phyloP scores from a whole-genome alignment of 2,797 vertebrate genomes.

The Selene dorsalis region DNA sequence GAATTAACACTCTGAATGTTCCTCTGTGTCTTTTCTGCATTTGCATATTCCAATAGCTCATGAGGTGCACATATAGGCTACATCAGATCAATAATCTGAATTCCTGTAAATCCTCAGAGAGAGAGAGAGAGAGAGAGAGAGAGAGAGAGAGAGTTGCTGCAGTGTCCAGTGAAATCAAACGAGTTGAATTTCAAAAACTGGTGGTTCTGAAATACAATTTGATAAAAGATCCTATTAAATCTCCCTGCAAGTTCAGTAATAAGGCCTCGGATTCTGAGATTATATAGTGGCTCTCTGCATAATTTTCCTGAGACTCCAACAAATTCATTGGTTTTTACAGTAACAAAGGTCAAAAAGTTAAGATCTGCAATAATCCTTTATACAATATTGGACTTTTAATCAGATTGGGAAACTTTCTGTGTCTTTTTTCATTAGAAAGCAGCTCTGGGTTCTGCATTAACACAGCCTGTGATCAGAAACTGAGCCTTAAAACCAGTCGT shows the following conservation, averaged over 20 bases:
- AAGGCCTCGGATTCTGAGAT: conserved; percentile 14
- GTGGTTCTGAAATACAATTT: conserved; percentile 22
- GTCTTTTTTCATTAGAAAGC: no score
- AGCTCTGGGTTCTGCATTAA: no score
- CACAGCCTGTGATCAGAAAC: no score
- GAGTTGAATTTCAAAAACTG: conserved; percentile 8
- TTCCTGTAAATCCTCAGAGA: conserved; percentile 27
- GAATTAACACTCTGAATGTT: not conserved
- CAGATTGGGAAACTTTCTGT: not conserved
- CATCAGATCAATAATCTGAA: conserved; percentile 47
- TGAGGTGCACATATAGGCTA: not conserved
- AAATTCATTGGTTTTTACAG: not conserved
- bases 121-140: no score
- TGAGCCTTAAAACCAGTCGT: no score
- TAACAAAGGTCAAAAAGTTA: not conserved
- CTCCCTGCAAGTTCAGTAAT: not conserved
- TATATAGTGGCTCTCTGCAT: not conserved
- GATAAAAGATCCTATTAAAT: conserved; percentile 26
- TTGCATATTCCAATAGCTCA: conserved; percentile 18
- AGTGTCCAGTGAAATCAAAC: conserved; percentile 31
- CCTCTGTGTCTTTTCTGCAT: not conserved
- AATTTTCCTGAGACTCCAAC: not conserved
- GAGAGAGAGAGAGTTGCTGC: not conserved
- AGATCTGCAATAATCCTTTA: not conserved
- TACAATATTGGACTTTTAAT: not conserved